phyloP scores from a whole-genome alignment of 1,140 invertebrate genomes.

The Plutomurus gul region DNA sequence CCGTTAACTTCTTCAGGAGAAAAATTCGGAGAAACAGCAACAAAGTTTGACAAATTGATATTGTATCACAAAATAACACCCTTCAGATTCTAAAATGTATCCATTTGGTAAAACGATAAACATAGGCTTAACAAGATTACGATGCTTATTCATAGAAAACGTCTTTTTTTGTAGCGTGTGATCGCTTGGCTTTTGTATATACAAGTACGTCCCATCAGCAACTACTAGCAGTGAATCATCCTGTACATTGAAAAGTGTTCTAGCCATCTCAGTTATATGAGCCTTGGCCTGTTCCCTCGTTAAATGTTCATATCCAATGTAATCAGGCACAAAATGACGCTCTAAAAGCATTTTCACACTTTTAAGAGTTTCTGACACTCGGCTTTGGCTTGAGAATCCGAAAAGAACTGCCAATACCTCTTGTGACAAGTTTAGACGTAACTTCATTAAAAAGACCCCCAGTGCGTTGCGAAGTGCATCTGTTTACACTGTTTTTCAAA shows the following conservation, averaged over 20 bases:
- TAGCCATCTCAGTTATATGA: background rate
- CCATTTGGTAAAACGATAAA: constrained; percentile 27
- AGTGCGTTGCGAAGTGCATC: no score
- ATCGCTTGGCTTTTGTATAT: background rate
- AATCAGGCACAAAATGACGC: background rate
- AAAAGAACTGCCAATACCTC: no score
- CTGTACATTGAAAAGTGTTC: background rate
- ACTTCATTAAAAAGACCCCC: no score
- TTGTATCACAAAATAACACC: background rate
- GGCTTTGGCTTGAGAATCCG: no score
- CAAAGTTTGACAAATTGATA: no score
- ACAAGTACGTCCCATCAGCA: constrained; percentile 39
- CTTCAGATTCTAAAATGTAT: background rate
- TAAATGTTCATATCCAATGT: background rate
- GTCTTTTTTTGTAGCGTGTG: background rate
- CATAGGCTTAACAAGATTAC: background rate
- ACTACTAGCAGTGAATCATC: background rate
- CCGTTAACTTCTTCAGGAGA: no score
- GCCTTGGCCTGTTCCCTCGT: background rate
- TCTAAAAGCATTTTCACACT: background rate
- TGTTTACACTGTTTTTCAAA: no score
- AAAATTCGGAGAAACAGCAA: no score
- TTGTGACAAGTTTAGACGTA: no score
- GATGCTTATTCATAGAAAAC: constrained; percentile 8
- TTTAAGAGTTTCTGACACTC: background rate